Conservation (phyloP, 2,797 vertebrate genomes). For the Tamandua tetradactyla region DNA sequence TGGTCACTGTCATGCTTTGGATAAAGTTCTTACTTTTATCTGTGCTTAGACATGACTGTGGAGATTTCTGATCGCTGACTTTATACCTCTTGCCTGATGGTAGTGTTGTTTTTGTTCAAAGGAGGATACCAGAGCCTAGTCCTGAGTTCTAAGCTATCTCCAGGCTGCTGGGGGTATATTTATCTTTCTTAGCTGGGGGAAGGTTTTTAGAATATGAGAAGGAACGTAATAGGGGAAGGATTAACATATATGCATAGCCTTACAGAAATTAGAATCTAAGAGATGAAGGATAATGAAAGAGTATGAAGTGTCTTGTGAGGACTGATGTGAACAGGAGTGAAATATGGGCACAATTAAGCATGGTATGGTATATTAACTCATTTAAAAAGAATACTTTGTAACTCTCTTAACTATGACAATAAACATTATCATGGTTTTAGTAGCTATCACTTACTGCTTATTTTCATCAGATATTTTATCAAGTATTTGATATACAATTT, state of each 20-base stretch:
- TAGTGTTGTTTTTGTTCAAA: background rate
- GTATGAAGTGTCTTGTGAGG: background rate
- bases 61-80: background rate
- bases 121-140: background rate
- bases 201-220: background rate
- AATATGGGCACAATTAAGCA: background rate
- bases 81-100: background rate
- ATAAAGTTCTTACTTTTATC: background rate
- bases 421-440: background rate
- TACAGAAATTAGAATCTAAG: background rate
- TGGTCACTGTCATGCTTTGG: background rate
- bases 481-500: background rate
- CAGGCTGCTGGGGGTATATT: rapidly evolving
- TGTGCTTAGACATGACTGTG: background rate
- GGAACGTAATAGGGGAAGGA: background rate
- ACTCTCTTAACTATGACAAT: background rate
- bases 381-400: background rate
- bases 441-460: background rate
- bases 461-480: background rate
- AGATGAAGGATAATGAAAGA: background rate
- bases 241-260: background rate
- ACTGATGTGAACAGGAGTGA: background rate
- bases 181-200: background rate
- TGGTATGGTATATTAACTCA: background rate
- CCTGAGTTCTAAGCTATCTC: background rate